phyloP scores from a whole-genome alignment of 1,140 invertebrate genomes.

The Bursaphelenchus mucronatus region DNA sequence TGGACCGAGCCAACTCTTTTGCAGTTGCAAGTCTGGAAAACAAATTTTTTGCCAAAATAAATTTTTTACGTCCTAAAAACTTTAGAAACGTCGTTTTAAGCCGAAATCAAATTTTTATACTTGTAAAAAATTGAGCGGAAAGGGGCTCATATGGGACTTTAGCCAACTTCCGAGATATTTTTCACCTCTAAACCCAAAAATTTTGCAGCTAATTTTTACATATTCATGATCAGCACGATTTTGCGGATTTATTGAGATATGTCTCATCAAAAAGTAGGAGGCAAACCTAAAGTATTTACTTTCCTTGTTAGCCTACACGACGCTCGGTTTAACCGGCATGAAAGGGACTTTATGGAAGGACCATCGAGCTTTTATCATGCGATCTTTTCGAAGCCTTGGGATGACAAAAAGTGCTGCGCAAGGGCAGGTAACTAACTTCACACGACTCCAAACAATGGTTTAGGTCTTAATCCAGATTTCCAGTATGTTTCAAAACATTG shows the following conservation, averaged over 20 bases:
- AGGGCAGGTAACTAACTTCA: conserved; percentile 14
- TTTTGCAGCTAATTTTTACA: too few relatives aligned
- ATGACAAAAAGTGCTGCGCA: conserved; percentile 39
- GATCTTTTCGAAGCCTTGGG: conserved; percentile 43
- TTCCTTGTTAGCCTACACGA: conserved; percentile 16
- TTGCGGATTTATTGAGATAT: conserved; percentile 3
- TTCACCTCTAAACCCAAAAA: too few relatives aligned
- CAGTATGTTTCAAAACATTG: conserved; percentile 15
- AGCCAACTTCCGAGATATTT: too few relatives aligned
- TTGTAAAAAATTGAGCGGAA: too few relatives aligned
- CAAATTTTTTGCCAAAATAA: too few relatives aligned
- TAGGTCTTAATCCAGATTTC: conserved; percentile 21
- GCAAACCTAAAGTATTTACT: not conserved
- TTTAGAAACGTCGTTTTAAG: too few relatives aligned
- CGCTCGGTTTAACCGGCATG: conserved; percentile 33
- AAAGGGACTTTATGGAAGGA: conserved; percentile 46
- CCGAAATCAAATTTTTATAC: too few relatives aligned
- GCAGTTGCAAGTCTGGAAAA: too few relatives aligned
- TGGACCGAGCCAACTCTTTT: too few relatives aligned
- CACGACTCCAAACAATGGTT: conserved; percentile 5
- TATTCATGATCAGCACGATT: too few relatives aligned
- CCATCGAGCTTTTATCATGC: conserved; percentile 47
- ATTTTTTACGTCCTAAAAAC: too few relatives aligned
- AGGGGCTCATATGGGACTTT: too few relatives aligned
- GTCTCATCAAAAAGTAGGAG: not conserved